A percentile compares a stretch with the other conserved stretches of the same genome.
phyloP scores from a whole-genome alignment of 2,113 vertebrate species.

The Apaloderma vittatum region DNA sequence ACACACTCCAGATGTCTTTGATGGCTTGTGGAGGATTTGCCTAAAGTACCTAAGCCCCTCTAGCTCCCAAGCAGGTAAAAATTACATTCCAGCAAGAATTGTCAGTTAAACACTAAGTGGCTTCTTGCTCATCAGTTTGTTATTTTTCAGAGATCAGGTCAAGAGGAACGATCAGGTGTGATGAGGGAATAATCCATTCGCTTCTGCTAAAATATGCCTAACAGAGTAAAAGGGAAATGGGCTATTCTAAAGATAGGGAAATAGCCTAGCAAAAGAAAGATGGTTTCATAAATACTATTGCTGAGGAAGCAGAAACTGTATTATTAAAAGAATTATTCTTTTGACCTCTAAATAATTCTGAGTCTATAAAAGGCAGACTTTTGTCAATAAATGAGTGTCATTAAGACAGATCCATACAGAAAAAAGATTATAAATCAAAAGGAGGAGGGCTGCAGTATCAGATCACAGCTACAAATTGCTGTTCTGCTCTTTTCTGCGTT shows the following conservation, averaged over 20 bases:
- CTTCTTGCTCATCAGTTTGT: slow-evolving; percentile 38
- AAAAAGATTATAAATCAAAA: slow-evolving; percentile 54
- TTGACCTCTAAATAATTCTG: slow-evolving; percentile 74
- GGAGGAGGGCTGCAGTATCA: slow-evolving; percentile 3
- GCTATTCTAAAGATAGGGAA: slow-evolving; percentile 63
- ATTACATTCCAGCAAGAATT: slow-evolving; percentile 1
- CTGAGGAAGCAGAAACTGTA: slow-evolving; percentile 63
- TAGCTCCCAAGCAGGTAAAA: neutral
- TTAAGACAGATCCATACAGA: slow-evolving; percentile 61
- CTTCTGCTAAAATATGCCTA: slow-evolving; percentile 62
- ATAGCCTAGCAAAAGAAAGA: slow-evolving; percentile 61
- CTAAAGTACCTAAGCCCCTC: neutral
- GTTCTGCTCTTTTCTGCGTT: slow-evolving; percentile 58
- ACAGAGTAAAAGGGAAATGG: slow-evolving; percentile 50
- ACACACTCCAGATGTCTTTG: neutral
- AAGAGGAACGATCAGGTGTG: slow-evolving; percentile 47
- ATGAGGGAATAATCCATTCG: slow-evolving; percentile 47
- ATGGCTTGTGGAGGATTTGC: neutral
- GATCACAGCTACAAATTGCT: slow-evolving; percentile 51
- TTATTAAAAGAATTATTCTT: slow-evolving; percentile 75
- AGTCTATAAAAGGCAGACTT: slow-evolving; percentile 62
- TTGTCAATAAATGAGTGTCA: slow-evolving; percentile 68
- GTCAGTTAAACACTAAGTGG: neutral
- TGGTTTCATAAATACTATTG: slow-evolving; percentile 69
- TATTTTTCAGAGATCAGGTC: slow-evolving; percentile 48